Evolutionary conservation across 2,113 vertebrate species (phyloP).

Genomic region (Piliocolobus tephrosceles): DNA sequence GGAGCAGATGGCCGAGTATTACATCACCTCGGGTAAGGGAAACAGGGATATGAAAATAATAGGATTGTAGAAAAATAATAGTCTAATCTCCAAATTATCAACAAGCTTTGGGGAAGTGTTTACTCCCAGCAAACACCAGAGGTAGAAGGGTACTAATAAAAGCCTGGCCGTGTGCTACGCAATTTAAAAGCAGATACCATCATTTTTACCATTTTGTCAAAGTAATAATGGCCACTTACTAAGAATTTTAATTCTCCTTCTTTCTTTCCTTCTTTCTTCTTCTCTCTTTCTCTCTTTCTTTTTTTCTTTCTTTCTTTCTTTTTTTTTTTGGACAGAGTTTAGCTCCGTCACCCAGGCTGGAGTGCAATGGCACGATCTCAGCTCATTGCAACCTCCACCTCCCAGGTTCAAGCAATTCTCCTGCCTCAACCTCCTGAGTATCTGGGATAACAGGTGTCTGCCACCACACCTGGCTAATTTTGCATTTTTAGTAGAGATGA

Average conservation of each 20-base stretch:
- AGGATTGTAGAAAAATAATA: slow-evolving; percentile 34
- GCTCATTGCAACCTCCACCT: too few species aligned
- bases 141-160: not conserved
- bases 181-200: not conserved
- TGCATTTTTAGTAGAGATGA: too few species aligned
- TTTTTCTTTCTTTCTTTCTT: not conserved
- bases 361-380: too few species aligned
- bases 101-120: not conserved
- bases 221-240: not conserved
- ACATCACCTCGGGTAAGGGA: slow-evolving; percentile 63
- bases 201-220: slow-evolving; percentile 1
- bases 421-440: too few species aligned
- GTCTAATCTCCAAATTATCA: not conserved
- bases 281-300: not conserved
- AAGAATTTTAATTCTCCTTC: not conserved
- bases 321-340: too few species aligned
- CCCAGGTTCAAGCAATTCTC: too few species aligned
- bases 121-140: not conserved
- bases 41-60: slow-evolving; percentile 52
- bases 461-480: too few species aligned
- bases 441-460: too few species aligned
- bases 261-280: not conserved
- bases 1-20: slow-evolving; percentile 71
- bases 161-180: not conserved
- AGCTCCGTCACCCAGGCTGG: too few species aligned